A percentile compares a stretch with the other conserved stretches of the same genome.
phyloP scores from a whole-genome alignment of 2,797 vertebrate species.

The Hippoglossus hippoglossus region DNA sequence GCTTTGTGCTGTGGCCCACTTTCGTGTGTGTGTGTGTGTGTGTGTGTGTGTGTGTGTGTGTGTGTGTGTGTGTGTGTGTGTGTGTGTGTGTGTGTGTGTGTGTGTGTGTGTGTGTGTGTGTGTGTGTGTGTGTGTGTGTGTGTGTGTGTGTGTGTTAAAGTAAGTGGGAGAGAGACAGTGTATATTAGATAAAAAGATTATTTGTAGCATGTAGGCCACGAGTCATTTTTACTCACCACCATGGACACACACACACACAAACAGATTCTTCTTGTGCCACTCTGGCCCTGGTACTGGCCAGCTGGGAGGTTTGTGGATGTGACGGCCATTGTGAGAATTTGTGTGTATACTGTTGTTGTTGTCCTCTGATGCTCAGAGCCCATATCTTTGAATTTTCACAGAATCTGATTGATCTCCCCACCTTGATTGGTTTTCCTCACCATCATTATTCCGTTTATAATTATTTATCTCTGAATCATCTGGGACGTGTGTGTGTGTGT shows the following conservation, averaged over 20 bases:
- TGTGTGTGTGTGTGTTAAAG: conserved; percentile 4
- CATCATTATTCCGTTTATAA: background rate
- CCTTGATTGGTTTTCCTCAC: too few relatives aligned
- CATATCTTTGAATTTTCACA: background rate
- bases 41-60: conserved; percentile 24
- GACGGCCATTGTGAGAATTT: conserved; percentile 57
- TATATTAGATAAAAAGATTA: conserved; percentile 64
- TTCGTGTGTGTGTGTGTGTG: conserved; percentile 24
- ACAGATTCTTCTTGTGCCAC: conserved; percentile 55
- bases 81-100: conserved; percentile 11
- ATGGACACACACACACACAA: conserved; percentile 33
- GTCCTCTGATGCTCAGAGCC: background rate
- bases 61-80: conserved; percentile 17
- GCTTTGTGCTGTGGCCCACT: conserved; percentile 64
- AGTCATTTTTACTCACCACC: conserved; percentile 39
- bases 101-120: conserved; percentile 31
- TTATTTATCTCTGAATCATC: background rate
- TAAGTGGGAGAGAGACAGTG: background rate
- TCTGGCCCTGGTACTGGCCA: conserved; percentile 66
- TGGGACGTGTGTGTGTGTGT: background rate
- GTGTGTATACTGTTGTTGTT: conserved; percentile 23
- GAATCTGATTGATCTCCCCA: too few relatives aligned
- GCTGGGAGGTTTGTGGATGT: conserved; percentile 66
- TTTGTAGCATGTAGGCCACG: conserved; percentile 66
- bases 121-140: conserved; percentile 26